Percentiles rank a stretch among this genome's conserved stretches.
These are phyloP conservation scores for Anguilla japonica DNA, from an alignment of 2,113 vertebrate species.

Conservation along the genomic window DNA sequence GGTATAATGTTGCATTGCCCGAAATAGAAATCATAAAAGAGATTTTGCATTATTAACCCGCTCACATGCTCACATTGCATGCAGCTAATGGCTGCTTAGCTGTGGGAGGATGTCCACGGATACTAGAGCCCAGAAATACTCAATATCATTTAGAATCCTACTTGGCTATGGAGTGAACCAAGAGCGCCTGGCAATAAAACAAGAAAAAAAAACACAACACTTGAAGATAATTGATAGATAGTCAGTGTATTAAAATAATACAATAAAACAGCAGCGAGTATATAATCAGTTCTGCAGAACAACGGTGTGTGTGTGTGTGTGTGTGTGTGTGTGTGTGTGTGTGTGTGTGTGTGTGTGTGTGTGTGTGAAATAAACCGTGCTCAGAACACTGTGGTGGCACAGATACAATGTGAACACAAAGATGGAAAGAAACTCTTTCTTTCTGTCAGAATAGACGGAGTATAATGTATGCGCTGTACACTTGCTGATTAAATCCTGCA, in stretches of 20 bases:
- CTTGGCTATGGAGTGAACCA: neutral
- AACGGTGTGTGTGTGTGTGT: neutral
- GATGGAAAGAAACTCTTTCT: neutral
- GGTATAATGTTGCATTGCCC: slow-evolving; percentile 10
- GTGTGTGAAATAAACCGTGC: too few relatives aligned
- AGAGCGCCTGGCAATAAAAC: slow-evolving; percentile 2
- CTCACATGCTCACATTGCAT: slow-evolving; percentile 13
- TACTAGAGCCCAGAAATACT: slow-evolving; percentile 12
- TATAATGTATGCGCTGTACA: neutral
- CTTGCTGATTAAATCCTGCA: neutral
- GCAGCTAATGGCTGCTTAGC: slow-evolving; percentile 24
- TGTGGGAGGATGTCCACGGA: slow-evolving; percentile 6
- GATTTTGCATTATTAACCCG: slow-evolving; percentile 42
- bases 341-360: neutral
- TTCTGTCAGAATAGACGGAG: neutral
- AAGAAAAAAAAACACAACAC: neutral
- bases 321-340: neutral
- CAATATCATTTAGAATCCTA: slow-evolving; percentile 10
- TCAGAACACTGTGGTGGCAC: too few relatives aligned
- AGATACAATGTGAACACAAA: too few relatives aligned
- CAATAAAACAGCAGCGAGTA: neutral
- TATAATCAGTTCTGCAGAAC: too few relatives aligned
- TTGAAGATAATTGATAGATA: neutral
- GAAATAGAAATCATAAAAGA: slow-evolving; percentile 42
- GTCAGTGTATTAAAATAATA: slow-evolving; percentile 1